phyloP scores from a whole-genome alignment of 2,888 invertebrate species.

The Ophion ventricosus region DNA sequence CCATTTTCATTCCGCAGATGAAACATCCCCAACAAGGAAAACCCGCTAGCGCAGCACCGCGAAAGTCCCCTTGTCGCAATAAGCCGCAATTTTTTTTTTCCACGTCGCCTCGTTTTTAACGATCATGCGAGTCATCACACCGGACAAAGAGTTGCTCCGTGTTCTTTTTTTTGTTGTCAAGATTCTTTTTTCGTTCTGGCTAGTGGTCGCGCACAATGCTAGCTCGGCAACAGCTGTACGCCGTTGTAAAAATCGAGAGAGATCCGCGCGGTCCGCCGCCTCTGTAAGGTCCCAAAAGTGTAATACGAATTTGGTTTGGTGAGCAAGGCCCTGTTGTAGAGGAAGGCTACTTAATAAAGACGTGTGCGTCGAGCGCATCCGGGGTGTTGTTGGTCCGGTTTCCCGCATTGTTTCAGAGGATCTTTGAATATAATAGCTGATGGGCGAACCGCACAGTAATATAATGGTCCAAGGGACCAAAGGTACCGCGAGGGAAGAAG shows the following conservation, averaged over 20 bases:
- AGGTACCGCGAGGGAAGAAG: conserved; percentile 45
- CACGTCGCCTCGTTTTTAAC: neutral
- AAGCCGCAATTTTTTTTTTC: neutral
- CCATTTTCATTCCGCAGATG: neutral
- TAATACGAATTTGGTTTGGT: conserved; percentile 44
- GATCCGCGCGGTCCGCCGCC: neutral
- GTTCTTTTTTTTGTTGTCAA: conserved; percentile 36
- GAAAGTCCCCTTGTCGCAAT: neutral
- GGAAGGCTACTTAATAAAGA: conserved; percentile 79
- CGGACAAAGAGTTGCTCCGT: conserved; percentile 37
- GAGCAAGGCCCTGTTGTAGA: conserved; percentile 36
- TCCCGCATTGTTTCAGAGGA: conserved; percentile 78
- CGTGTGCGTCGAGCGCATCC: conserved; percentile 74
- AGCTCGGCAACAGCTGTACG: conserved; percentile 47
- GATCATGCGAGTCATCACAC: conserved; percentile 28
- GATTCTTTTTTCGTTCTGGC: conserved; percentile 29
- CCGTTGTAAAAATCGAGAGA: conserved; percentile 40
- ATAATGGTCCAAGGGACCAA: conserved; percentile 72
- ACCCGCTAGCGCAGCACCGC: neutral
- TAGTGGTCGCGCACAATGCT: conserved; percentile 37
- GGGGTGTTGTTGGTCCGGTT: conserved; percentile 81
- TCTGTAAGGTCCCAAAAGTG: conserved; percentile 60
- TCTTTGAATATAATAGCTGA: conserved; percentile 78
- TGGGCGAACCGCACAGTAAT: conserved; percentile 70
- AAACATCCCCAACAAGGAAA: neutral